Evolutionary conservation across 2,888 invertebrate genomes (phyloP).

Genomic region (Acronicta aceris): DNA sequence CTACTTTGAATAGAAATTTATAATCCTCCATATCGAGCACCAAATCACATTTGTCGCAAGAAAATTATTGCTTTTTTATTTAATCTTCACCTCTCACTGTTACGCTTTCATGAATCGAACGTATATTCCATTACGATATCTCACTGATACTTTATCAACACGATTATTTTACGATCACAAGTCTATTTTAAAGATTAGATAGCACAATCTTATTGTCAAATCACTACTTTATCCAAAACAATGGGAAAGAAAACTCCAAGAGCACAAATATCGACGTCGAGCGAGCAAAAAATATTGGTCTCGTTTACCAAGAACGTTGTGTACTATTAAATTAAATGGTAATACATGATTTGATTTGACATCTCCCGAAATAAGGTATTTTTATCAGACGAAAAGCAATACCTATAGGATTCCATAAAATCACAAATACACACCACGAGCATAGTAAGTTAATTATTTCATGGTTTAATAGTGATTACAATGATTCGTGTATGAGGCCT

Average conservation of each 20-base stretch:
- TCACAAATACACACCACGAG: too few species aligned
- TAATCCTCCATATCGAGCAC: conserved; percentile 96
- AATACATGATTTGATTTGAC: too few species aligned
- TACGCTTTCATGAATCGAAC: conserved; percentile 80
- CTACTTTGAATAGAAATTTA: conserved; percentile 99
- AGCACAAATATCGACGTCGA: conserved; percentile 63
- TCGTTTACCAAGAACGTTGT: conserved; percentile 35
- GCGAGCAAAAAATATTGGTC: conserved; percentile 39
- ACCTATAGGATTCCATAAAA: too few species aligned
- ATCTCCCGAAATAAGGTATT: too few species aligned
- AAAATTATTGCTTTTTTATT: conserved; percentile 53
- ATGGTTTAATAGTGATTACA: too few species aligned
- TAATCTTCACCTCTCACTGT: conserved; percentile 69
- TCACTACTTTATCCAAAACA: conserved; percentile 62
- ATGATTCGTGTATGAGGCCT: too few species aligned
- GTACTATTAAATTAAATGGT: neutral
- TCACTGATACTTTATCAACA: conserved; percentile 65
- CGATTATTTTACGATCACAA: conserved; percentile 75
- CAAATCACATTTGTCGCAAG: conserved; percentile 76
- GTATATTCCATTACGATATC: conserved; percentile 69
- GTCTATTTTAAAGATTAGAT: conserved; percentile 76
- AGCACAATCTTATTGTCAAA: conserved; percentile 56
- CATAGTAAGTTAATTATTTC: too few species aligned
- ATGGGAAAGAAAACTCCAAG: conserved; percentile 55
- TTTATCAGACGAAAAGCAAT: too few species aligned